Percentiles rank a stretch among this genome's conserved stretches.
These are phyloP conservation scores for Diplodus sargus DNA, from an alignment of 2,797 vertebrate genomes.

Conservation along the genomic window DNA sequence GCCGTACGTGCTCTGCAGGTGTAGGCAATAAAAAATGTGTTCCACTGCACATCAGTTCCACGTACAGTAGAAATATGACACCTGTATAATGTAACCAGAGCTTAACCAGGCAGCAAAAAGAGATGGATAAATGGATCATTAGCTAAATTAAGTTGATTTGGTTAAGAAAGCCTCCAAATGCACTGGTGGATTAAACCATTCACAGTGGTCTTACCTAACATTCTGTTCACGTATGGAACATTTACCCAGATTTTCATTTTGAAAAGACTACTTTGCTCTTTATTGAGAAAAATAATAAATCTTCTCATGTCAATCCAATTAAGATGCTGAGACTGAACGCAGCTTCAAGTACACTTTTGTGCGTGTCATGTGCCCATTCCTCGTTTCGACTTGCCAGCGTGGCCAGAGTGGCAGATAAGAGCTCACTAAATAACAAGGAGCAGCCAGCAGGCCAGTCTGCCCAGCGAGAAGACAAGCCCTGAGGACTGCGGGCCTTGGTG, in stretches of 20 bases:
- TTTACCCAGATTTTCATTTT: too few species aligned
- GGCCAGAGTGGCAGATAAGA: constrained; percentile 65
- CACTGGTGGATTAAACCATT: too few species aligned
- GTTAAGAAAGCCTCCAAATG: too few species aligned
- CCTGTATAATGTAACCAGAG: neutral
- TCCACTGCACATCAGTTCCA: too few species aligned
- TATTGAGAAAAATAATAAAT: too few species aligned
- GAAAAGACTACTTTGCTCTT: too few species aligned
- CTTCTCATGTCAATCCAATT: neutral
- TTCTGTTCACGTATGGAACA: neutral
- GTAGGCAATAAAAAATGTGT: too few species aligned
- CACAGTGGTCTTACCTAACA: too few species aligned
- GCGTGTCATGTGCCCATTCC: constrained; percentile 21
- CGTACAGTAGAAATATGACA: too few species aligned
- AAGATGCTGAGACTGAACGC: constrained; percentile 18
- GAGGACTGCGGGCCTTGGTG: constrained; percentile 59
- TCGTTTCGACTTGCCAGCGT: constrained; percentile 36
- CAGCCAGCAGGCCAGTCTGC: constrained; percentile 52
- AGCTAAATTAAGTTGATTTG: too few species aligned
- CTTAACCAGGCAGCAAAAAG: neutral
- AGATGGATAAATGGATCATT: neutral
- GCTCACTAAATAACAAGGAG: constrained; percentile 64
- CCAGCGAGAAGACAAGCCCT: constrained; percentile 57
- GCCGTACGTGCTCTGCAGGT: too few species aligned
- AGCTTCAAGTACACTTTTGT: neutral